A percentile compares a stretch with the other conserved stretches of the same genome.
Conservation (phyloP, 2,888 invertebrate genomes). For the Trissolcus brochymenae region DNA sequence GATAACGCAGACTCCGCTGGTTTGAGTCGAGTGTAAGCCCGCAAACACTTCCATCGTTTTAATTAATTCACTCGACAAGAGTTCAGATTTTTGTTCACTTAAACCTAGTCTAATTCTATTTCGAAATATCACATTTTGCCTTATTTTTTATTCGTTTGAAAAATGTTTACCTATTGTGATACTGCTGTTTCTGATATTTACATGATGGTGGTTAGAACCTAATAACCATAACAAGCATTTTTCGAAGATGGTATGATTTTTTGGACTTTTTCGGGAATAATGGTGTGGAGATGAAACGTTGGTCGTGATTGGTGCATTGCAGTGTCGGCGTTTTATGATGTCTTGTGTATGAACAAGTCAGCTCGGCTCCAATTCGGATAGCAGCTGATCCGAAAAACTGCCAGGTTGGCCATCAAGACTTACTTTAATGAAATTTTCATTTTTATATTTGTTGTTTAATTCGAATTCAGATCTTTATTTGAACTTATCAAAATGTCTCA, state of each 20-base stretch:
- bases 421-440: too few relatives aligned
- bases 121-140: too few relatives aligned
- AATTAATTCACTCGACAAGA: neutral
- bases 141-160: too few relatives aligned
- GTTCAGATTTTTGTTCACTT: neutral
- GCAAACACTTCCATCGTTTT: slow-evolving; percentile 7
- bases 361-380: slow-evolving; percentile 5
- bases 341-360: slow-evolving; percentile 15
- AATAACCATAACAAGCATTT: too few relatives aligned
- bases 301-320: slow-evolving; percentile 50
- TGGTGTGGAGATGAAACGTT: slow-evolving; percentile 4
- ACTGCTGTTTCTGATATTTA: too few relatives aligned
- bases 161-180: too few relatives aligned
- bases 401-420: slow-evolving; percentile 18
- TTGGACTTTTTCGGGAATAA: slow-evolving; percentile 1
- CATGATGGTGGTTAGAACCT: too few relatives aligned
- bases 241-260: neutral
- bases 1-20: slow-evolving; percentile 56
- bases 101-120: neutral
- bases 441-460: too few relatives aligned
- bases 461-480: too few relatives aligned
- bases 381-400: too few relatives aligned
- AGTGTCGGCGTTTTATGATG: slow-evolving; percentile 38
- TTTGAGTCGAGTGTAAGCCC: slow-evolving; percentile 31
- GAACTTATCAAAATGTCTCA: too few relatives aligned